phyloP scores from a whole-genome alignment of 2,888 invertebrate genomes.

The Microplitis deprimator region DNA sequence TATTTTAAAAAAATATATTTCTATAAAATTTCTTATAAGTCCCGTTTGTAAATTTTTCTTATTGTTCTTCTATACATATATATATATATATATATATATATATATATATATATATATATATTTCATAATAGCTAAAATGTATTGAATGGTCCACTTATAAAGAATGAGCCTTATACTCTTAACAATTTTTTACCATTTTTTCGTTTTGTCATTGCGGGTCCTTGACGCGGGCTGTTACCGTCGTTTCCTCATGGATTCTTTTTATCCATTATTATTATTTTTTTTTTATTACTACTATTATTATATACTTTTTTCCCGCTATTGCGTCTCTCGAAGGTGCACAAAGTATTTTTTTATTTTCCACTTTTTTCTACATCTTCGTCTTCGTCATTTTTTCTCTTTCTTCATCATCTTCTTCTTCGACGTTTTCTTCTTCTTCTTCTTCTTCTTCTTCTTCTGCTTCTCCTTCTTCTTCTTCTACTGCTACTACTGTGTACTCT shows the following conservation, averaged over 20 bases:
- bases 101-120: too few relatives aligned
- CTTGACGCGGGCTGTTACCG: conserved; percentile 7
- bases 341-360: conserved; percentile 37
- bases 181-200: conserved; percentile 8
- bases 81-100: not conserved
- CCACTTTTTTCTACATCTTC: conserved; percentile 24
- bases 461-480: not conserved
- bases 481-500: conserved; percentile 31
- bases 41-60: too few relatives aligned
- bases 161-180: conserved; percentile 19
- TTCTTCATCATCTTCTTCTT: conserved; percentile 21
- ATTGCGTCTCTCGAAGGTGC: conserved; percentile 30
- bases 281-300: not conserved
- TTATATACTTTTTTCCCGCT: conserved; percentile 25
- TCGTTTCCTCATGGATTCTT: conserved; percentile 7
- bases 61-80: too few relatives aligned
- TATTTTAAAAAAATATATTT: too few relatives aligned
- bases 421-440: conserved; percentile 5
- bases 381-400: not conserved
- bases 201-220: conserved; percentile 15
- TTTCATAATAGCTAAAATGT: not conserved
- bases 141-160: conserved; percentile 10
- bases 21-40: too few relatives aligned
- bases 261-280: not conserved
- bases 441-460: conserved; percentile 3